Evolutionary conservation across 2,888 invertebrate species (phyloP), one percentile per base, ranked within the genome.

Genomic region (Eremobia ochroleuca): DNA sequence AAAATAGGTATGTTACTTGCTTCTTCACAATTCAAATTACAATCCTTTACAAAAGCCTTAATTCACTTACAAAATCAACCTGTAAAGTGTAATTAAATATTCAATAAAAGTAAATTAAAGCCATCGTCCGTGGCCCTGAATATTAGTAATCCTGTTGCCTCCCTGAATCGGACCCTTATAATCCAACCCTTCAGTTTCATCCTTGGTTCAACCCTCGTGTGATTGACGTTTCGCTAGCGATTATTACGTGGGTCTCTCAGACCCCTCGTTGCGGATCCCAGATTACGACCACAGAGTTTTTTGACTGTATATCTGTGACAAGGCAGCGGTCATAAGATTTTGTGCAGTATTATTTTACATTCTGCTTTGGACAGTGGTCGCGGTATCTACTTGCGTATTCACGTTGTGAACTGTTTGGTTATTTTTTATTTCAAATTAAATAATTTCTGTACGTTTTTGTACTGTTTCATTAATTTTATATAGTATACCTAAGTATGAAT

Each of bases 121-220:
- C 91, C 91, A 93, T 93, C 92, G 92, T 92, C 90, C 92, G 89
- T 92, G 91, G 92, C 89, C 91, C 92, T 92, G 93, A 94, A 94
- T 95, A 95, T 94, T 94, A 94, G 95, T 95, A 95, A 95, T 94
- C 93, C 93, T 90, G 91, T 93, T 92, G 92, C 92, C 92, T 91
- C 90, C 86, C 92, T 92, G 94, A 94, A 94, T 94, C 92, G 92
- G 94, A 95, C 96, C 96, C 94, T 95, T 95, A 96, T 96, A 96
- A 96, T 96, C 96, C 95, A 91, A 94, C 96, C 96, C 95, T 94
- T 93, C 94, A 94, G 94, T 94, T 93, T 93, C 92, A 94, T 94
- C 93, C 94, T 92, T 92, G 92, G 89, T 89, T 79, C 85, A 90
- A 92, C 93, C 92, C 94, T 93, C 91, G 91, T 92, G 94, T 95